Conservation (phyloP, 1,140 invertebrate species). For the Ridgeia piscesae region DNA sequence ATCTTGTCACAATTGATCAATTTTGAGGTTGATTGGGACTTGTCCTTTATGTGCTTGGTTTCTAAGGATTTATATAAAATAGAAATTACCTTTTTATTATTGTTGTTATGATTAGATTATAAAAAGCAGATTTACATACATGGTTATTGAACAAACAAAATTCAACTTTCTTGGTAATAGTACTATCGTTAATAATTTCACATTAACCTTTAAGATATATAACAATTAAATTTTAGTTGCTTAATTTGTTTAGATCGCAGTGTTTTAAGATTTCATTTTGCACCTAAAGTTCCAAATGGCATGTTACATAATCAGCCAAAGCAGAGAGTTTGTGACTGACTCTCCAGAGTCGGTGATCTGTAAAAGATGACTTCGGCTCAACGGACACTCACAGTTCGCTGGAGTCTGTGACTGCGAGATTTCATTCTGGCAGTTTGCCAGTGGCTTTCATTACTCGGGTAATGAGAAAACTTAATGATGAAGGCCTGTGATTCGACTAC, state of each 20-base stretch:
- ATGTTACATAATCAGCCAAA: background rate
- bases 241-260: too few species aligned
- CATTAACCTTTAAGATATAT: background rate
- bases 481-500: background rate
- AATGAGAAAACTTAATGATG: slow-evolving; percentile 1
- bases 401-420: background rate
- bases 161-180: background rate
- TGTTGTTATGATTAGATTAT: too few species aligned
- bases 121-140: too few species aligned
- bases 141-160: background rate
- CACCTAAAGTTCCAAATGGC: background rate
- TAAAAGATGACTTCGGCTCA: background rate
- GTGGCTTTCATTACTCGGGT: background rate
- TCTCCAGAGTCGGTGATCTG: background rate
- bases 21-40: too few species aligned
- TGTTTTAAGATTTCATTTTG: background rate
- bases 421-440: background rate
- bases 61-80: too few species aligned
- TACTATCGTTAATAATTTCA: background rate
- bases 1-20: too few species aligned
- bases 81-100: too few species aligned
- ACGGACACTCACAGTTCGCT: background rate
- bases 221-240: background rate
- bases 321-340: background rate
- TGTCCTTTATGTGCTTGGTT: too few species aligned